Base-by-base conservation (phyloP, 2,888 invertebrate genomes). In the Lasius platythorax region DNA sequence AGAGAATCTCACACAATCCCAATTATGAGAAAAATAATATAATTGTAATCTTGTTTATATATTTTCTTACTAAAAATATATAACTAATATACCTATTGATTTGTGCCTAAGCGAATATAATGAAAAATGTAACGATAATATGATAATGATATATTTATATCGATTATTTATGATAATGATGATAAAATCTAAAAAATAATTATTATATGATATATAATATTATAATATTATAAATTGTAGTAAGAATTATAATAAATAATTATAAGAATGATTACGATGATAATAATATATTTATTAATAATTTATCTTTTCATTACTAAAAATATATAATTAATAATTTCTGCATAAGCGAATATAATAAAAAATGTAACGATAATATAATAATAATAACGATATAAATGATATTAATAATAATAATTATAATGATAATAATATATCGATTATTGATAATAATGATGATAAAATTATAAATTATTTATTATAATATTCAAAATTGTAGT, bases 301-400 rank as follows among this genome's bases (percentile, higher is more conserved):
- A 50, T 50, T 50, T 50, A 50, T 46, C 18, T 50, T 23, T 23
- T 23, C 18, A 46, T 46, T 46, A 46, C 18, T 12, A 50, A 50
- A 50, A 50, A n/a, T 68, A 28, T 43, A 28, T 63, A 37, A 30
- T 1, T 30, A 46, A 30, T 28, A 67, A 28, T 40, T 46, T 15
- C 4, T 12, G 15, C 43, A 15, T 12, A 4, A 15, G 9, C 0
- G 28, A 23, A 43, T 67, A 28, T 18, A 23, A 28, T 30, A 28
- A 68, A 28, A 43, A 63, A 33, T 63, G 23, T 23, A 23, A 23
- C 0, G 23, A 23, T 23, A 23, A 23, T 23, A 23, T 23, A 64
- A 64, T 9, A n/a, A 64, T n/a, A n/a, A 64, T 64, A 66, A 37
- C 12, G 12, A 66, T 9, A 64, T 37, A 23, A 66, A 23, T 64